Evolutionary conservation across 92 coral and sea anemone species (phyloP).

Genomic region (Umimayanthus kanabou): DNA sequence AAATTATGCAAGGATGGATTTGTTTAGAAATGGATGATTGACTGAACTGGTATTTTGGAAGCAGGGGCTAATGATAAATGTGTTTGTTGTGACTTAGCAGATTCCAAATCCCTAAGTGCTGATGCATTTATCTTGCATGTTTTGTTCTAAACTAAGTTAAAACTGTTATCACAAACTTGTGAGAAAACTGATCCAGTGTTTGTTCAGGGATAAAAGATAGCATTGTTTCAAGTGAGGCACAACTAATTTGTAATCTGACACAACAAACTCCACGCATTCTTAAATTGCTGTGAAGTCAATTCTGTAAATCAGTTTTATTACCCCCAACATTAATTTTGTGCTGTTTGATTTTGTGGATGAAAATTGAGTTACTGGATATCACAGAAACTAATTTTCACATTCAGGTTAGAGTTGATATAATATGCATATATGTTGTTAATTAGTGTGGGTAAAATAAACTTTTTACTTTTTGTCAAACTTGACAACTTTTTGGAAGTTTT

Average conservation of each 20-base stretch:
- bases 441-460: not conserved
- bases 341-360: not conserved
- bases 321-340: not conserved
- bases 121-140: conserved; percentile 8
- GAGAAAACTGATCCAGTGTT: conserved; percentile 17
- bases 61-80: not conserved
- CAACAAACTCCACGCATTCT: not conserved
- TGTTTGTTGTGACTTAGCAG: not conserved
- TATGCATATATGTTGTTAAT: not conserved
- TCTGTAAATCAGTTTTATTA: not conserved
- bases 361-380: not conserved
- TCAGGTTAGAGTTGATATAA: not conserved
- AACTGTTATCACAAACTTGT: conserved; percentile 10
- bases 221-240: not conserved
- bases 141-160: conserved; percentile 2
- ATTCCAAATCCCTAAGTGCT: not conserved
- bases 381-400: not conserved
- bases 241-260: not conserved
- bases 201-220: not conserved
- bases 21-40: not conserved
- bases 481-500: not conserved
- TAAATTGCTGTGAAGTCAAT: not conserved
- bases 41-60: not conserved
- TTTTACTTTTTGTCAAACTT: not conserved
- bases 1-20: not conserved